Conservation (phyloP, 2,797 vertebrate genomes). For the Nasua narica region DNA sequence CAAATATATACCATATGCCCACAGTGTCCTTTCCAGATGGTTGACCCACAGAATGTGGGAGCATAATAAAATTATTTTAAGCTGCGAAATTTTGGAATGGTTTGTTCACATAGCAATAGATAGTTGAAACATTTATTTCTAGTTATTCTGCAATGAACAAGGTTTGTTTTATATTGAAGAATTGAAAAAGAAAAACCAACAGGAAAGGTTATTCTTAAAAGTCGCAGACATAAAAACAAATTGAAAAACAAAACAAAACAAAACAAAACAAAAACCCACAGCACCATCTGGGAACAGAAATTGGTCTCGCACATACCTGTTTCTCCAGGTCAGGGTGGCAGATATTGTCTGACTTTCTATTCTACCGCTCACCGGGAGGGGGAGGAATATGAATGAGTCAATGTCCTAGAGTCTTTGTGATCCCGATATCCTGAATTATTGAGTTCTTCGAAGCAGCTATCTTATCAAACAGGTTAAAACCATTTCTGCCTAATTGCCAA, state of each 20-base stretch:
- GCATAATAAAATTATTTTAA: background rate
- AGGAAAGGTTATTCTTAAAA: background rate
- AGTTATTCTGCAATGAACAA: background rate
- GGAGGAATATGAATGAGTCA: background rate
- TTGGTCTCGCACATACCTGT: background rate
- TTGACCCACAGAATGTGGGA: background rate
- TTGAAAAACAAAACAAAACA: background rate
- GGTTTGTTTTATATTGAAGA: background rate
- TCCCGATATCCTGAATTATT: background rate
- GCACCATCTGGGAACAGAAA: background rate
- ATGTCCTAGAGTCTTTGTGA: background rate
- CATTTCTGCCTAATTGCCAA: slow-evolving; percentile 45
- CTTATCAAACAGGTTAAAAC: slow-evolving; percentile 24
- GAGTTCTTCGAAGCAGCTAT: slow-evolving; percentile 36
- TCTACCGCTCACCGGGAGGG: background rate
- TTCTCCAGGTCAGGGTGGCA: background rate
- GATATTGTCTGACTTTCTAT: background rate
- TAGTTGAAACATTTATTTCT: background rate
- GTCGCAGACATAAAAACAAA: background rate
- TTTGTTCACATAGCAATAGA: background rate
- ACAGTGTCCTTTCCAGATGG: background rate
- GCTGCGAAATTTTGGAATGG: background rate
- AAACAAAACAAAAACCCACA: background rate
- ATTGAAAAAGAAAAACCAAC: background rate
- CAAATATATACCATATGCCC: background rate